Conservation (phyloP, 1,140 invertebrate genomes). For the Drosophila yakuba region DNA sequence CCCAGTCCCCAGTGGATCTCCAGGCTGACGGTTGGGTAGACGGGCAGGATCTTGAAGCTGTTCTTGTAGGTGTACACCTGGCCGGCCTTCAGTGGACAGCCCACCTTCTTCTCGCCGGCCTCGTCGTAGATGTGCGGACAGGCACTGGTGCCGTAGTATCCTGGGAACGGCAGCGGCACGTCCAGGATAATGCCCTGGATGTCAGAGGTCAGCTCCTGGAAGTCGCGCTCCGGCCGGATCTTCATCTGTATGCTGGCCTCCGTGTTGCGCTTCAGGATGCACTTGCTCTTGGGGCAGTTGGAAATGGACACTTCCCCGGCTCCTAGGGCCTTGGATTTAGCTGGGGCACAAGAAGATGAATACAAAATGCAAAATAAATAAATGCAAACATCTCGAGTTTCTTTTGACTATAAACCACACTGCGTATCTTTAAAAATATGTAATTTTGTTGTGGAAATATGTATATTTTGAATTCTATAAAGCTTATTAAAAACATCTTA, state of each 20-base stretch:
- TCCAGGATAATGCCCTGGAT: slow-evolving; percentile 87
- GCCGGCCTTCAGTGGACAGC: slow-evolving; percentile 89
- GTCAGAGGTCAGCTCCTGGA: slow-evolving; percentile 85
- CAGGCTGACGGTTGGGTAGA: slow-evolving; percentile 89
- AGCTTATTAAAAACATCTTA: no score
- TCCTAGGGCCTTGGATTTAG: slow-evolving; percentile 59
- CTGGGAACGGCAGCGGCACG: slow-evolving; percentile 89
- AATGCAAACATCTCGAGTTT: neutral
- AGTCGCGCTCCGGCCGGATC: slow-evolving; percentile 86
- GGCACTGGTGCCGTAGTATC: slow-evolving; percentile 89
- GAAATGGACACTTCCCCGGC: slow-evolving; percentile 85
- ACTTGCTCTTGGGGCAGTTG: slow-evolving; percentile 87
- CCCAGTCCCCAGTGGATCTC: slow-evolving; percentile 88
- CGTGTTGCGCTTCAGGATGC: slow-evolving; percentile 88
- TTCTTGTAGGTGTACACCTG: slow-evolving; percentile 89
- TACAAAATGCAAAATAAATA: no score
- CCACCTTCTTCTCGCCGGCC: slow-evolving; percentile 86
- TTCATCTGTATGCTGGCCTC: slow-evolving; percentile 86
- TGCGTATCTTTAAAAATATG: neutral
- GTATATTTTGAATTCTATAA: no score
- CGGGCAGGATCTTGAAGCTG: slow-evolving; percentile 87
- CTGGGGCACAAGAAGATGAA: slow-evolving; percentile 17
- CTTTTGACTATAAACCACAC: neutral
- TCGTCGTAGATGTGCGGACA: slow-evolving; percentile 88
- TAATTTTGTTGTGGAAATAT: no score